These are phyloP conservation scores for Micromesistius poutassou DNA, from an alignment of 2,797 vertebrate genomes.

Conservation along the genomic window DNA sequence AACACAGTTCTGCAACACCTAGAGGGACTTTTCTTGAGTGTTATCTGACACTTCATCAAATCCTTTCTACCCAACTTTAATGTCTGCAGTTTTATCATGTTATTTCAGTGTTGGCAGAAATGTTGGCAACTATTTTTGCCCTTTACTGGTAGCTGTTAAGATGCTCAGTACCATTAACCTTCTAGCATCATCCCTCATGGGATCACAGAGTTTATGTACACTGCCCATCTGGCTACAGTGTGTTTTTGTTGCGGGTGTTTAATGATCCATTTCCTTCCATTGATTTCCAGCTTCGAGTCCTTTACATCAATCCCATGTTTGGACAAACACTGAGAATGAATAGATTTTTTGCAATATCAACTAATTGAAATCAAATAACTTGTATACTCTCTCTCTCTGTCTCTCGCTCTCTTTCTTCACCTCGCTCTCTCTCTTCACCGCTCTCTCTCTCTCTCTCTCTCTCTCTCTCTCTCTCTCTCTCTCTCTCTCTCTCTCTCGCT, in stretches of 20 bases:
- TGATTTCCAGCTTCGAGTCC: background rate
- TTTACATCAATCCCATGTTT: conserved; percentile 1
- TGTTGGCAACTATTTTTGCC: background rate
- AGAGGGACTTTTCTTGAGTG: background rate
- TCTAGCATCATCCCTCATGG: background rate
- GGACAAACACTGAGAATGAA: background rate
- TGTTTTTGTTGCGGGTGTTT: background rate
- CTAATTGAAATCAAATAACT: background rate
- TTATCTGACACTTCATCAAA: background rate
- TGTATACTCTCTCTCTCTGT: background rate
- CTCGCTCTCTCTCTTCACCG: background rate
- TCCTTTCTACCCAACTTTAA: background rate
- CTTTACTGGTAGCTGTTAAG: background rate
- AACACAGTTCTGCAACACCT: background rate
- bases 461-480: background rate
- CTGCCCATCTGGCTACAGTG: background rate
- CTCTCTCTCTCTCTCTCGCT: background rate
- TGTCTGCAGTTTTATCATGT: background rate
- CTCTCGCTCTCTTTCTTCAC: background rate
- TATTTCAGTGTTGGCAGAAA: background rate
- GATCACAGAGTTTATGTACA: background rate
- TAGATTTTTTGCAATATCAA: conserved; percentile 3
- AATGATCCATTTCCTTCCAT: conserved; percentile 5
- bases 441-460: background rate
- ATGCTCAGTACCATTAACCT: background rate